These are phyloP conservation scores for Caloenas nicobarica DNA, from an alignment of 2,113 vertebrate species.

Conservation along the genomic window DNA sequence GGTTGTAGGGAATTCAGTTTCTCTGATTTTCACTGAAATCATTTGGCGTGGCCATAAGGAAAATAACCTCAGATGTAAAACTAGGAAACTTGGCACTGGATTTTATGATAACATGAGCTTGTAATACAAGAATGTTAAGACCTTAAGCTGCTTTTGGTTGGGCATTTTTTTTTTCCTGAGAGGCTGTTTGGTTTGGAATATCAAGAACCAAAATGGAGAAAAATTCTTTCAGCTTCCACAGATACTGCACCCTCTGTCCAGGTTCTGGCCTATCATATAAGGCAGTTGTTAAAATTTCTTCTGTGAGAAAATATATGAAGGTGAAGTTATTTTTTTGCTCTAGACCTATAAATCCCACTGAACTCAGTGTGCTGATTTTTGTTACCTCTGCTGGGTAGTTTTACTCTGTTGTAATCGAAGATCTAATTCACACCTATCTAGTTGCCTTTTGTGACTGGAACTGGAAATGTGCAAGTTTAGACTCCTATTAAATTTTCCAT, in stretches of 20 bases:
- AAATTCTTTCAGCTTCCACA: conserved; percentile 1
- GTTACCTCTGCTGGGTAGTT: not conserved
- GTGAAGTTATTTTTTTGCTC: not conserved
- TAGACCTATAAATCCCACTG: not conserved
- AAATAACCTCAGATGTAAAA: conserved; percentile 17
- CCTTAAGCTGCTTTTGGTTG: conserved; percentile 61
- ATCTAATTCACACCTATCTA: not conserved
- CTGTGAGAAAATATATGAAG: not conserved
- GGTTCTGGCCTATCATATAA: not conserved
- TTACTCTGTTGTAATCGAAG: not conserved
- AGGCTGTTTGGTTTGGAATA: conserved; percentile 12
- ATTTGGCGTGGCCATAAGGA: not conserved
- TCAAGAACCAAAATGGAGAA: conserved; percentile 18
- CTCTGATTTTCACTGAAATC: not conserved
- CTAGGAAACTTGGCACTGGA: conserved; percentile 21
- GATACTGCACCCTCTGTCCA: not conserved
- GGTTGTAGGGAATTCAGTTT: not conserved
- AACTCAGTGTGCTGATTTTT: not conserved
- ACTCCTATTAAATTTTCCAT: not conserved
- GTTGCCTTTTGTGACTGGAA: not conserved
- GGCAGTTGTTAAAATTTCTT: not conserved
- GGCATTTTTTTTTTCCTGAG: not conserved
- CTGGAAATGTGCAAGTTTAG: not conserved
- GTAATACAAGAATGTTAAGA: conserved; percentile 68
- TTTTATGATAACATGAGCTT: conserved; percentile 54